Evolutionary conservation across 1,140 invertebrate species (phyloP).

Genomic region (Geopemphigus sp.): DNA sequence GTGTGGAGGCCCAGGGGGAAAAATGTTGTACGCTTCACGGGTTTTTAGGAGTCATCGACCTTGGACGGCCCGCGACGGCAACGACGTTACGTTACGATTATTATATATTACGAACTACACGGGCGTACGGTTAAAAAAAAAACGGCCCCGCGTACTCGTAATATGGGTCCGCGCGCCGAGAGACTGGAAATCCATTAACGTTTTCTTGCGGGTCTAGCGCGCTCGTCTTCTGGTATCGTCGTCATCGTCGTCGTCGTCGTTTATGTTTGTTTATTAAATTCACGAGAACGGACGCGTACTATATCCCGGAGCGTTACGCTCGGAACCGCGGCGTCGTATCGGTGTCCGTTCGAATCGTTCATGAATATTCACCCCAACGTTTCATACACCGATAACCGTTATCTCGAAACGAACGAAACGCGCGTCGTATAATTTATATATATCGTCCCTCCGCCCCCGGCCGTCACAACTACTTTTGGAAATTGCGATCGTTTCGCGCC

Average conservation of each 20-base stretch:
- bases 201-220: constrained; percentile 11
- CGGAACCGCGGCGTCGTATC: not conserved
- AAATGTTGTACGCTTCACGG: constrained; percentile 49
- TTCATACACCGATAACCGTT: not conserved
- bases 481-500: constrained; percentile 21
- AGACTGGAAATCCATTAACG: constrained; percentile 49
- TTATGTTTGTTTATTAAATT: too few relatives aligned
- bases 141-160: not conserved
- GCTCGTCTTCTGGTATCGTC: not conserved
- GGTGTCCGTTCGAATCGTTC: not conserved
- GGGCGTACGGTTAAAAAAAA: not conserved
- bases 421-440: too few relatives aligned
- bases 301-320: not conserved
- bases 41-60: constrained; percentile 47
- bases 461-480: not conserved
- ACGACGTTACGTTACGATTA: constrained; percentile 18
- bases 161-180: constrained; percentile 31
- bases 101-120: not conserved
- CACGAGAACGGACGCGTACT: too few relatives aligned
- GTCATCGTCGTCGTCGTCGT: not conserved
- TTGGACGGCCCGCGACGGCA: constrained; percentile 36
- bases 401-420: too few relatives aligned
- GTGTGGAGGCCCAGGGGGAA: constrained; percentile 46
- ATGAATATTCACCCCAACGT: constrained; percentile 39
- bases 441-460: too few relatives aligned